Conservation (phyloP, 2,797 vertebrate species). For the Tinamus major region DNA sequence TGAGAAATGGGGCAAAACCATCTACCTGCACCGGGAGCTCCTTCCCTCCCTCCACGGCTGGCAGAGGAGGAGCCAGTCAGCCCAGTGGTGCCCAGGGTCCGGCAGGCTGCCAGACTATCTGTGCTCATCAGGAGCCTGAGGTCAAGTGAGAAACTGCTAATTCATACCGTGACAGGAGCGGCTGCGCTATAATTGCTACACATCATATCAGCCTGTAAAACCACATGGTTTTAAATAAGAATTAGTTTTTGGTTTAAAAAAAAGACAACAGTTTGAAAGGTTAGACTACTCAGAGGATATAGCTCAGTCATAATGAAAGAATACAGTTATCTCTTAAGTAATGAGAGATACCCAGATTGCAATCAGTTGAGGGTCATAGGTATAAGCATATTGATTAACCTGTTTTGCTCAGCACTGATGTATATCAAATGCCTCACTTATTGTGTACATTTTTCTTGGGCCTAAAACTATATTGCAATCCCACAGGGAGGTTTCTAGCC, state of each 20-base stretch:
- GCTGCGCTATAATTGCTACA: background rate
- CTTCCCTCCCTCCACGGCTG: background rate
- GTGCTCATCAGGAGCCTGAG: background rate
- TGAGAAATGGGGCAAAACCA: background rate
- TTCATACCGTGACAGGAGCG: background rate
- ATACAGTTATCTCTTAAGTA: background rate
- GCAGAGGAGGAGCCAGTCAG: background rate
- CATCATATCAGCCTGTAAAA: background rate
- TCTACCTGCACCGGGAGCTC: background rate
- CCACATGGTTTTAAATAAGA: background rate
- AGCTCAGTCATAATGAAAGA: background rate
- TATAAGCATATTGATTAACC: background rate
- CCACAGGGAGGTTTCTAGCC: background rate
- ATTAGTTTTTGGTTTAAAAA: background rate
- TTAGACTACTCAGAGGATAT: background rate
- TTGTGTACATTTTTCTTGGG: background rate
- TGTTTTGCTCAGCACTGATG: background rate
- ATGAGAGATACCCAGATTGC: background rate
- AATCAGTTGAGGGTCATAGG: background rate
- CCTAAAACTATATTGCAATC: background rate
- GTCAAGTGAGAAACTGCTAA: background rate
- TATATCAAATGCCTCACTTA: background rate
- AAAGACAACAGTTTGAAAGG: background rate
- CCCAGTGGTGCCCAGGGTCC: background rate
- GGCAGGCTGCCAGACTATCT: background rate